Evolutionary conservation across 2,113 vertebrate genomes (phyloP), one percentile per base, ranked within the genome.

Genomic region (Lutjanus erythropterus): DNA sequence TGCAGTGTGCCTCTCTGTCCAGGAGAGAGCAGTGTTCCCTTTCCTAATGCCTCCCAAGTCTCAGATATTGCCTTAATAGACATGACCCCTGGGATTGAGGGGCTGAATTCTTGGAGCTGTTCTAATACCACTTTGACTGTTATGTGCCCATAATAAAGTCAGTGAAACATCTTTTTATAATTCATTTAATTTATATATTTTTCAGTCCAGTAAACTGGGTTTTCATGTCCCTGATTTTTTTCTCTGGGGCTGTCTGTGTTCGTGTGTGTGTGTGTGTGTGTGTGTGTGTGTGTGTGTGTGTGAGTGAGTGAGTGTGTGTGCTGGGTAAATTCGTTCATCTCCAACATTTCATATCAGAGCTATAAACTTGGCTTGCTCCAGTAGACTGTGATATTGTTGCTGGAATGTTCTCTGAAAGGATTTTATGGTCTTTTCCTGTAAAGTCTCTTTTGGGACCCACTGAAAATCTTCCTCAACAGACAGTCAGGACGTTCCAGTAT

Each of bases 351-450:
- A 89, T 64, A 74, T 89, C 72, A 64, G 67, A 88, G 62, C 76
- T 67, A 72, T 87, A 85, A 83, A 79, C 71, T 64, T 80, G 79
- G 75, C 66, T 65, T 80, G 83, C 88, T 78, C 76, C 85, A 76
- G 58, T 37, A 80, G 83, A 49, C 83, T 86, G 85, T 71, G 81
- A 88, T 89, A 87, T 91, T 91, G 81, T 86, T 86, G 58, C 72
- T 89, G 85, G 86, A 93, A 80, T 87, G 66, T 82, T 80, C 76
- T 79, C 77, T 53, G 53, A 79, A 66, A 75, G 76, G 53, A 78
- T 81, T 93, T 93, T 89, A 92, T 82, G 62, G 71, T 84, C 69
- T 80, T 86, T 91, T 86, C 88, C 86, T 83, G 67, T 59, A 73
- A 88, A 77, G 67, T 68, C 71, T 85, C 88, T 58, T 89, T 39